Evolutionary conservation across 2,113 vertebrate genomes (phyloP), one percentile per base, ranked within the genome.

Genomic region (Dendrocopos noguchii): DNA sequence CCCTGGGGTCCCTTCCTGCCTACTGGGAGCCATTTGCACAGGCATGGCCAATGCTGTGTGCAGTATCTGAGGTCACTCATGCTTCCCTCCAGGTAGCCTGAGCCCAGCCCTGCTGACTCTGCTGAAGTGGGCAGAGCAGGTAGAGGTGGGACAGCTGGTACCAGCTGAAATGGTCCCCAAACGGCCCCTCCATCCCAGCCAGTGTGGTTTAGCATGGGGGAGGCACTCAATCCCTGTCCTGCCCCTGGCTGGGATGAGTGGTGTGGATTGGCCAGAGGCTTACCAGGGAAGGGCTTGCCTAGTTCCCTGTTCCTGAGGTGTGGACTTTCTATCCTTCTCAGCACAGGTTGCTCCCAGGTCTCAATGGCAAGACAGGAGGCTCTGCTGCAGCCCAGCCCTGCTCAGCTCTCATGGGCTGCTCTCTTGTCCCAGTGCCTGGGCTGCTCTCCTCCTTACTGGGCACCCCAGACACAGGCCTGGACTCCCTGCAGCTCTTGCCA

Each of bases 21-120:
- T 42, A 64, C 31, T 47, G 73, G 68, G 71, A 59, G 34, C 68
- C 21, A 4, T 34, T 34, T 25, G 50, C 63, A 7, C 72, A 7
- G 0, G 1, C 31, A 25, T 1, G 20, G 21, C 46, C 19, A 31
- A 7, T 36, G 67, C 42, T 17, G 10, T 21, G 12, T 1, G 4
- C 12, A 5, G 7, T 12, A 17, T 42, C 55, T 10, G 15, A 60
- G 34, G 7, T 11, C 28, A 36, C 44, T 53, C 3, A 2, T 1
- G 1, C 18, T 25, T 34, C 34, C n/a, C n/a, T 53, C 44, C 6
- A 3, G 14, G 28, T 20, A 21, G 11, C 73, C 60, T 33, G 33
- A 72, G 46, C 5, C 15, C 50, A 33, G 19, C 25, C n/a, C 28
- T 6, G 25, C 46, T 22, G 71, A 6, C 28, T 0, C 1, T 11